Conservation (phyloP, 2,797 vertebrate species). For the Notolabrus celidotus region DNA sequence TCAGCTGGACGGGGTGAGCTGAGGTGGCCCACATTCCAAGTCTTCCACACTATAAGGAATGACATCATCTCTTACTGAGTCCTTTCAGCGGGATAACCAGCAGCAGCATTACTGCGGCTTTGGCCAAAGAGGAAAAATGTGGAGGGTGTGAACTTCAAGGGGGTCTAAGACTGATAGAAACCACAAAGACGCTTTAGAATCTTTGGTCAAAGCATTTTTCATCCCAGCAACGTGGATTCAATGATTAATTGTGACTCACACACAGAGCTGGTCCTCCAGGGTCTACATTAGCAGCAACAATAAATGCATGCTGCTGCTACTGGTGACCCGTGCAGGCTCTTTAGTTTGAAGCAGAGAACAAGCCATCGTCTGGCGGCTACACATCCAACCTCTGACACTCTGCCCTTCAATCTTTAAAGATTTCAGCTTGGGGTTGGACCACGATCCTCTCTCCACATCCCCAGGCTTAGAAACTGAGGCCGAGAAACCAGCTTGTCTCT, state of each 20-base stretch:
- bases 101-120: constrained; percentile 56
- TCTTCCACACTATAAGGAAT: constrained; percentile 61
- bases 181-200: constrained; percentile 56
- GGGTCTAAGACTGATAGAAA: constrained; percentile 41
- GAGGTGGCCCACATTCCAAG: constrained; percentile 68
- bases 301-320: constrained; percentile 8
- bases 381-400: constrained; percentile 20
- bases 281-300: constrained; percentile 6
- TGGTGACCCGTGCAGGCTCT: background rate
- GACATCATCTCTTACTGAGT: constrained; percentile 75
- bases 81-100: constrained; percentile 59
- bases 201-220: constrained; percentile 45
- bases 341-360: constrained; percentile 1
- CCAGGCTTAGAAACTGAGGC: constrained; percentile 12
- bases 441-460: constrained; percentile 27
- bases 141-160: constrained; percentile 70
- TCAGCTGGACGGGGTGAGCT: constrained; percentile 50
- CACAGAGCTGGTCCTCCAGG: constrained; percentile 21
- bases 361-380: constrained; percentile 1
- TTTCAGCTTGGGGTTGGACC: constrained; percentile 32
- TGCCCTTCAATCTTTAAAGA: constrained; percentile 35
- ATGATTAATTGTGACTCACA: constrained; percentile 25
- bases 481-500: constrained; percentile 36
- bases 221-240: constrained; percentile 43
- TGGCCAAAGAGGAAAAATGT: constrained; percentile 34